Conservation (phyloP, 2,113 vertebrate genomes). For the Dolichallabes microphthalmus region DNA sequence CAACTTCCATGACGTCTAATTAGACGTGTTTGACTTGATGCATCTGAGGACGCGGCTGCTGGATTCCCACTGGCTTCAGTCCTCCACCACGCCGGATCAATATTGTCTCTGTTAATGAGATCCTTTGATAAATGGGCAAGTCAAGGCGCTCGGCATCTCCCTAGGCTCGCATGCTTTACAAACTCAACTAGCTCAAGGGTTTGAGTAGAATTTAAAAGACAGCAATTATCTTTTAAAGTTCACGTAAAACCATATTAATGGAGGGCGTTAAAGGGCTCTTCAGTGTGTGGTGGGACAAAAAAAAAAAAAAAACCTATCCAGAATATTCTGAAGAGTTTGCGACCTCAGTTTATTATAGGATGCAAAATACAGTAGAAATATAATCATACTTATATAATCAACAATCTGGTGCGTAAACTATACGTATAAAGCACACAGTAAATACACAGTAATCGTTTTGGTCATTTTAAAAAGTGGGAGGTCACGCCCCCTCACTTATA, state of each 20-base stretch:
- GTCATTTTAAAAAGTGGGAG: not conserved
- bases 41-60: conserved; percentile 33
- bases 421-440: not conserved
- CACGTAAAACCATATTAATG: conserved; percentile 41
- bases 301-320: not conserved
- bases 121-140: conserved; percentile 62
- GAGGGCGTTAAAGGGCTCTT: conserved; percentile 38
- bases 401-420: not conserved
- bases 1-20: conserved; percentile 54
- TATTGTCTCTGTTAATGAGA: conserved; percentile 65
- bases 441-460: not conserved
- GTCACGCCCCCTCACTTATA: not conserved
- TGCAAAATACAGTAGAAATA: not conserved
- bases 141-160: conserved; percentile 52
- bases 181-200: conserved; percentile 37
- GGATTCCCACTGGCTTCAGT: conserved; percentile 51
- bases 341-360: not conserved
- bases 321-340: not conserved
- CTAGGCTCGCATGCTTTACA: conserved; percentile 30
- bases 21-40: conserved; percentile 40
- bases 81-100: conserved; percentile 52
- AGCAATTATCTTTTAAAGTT: conserved; percentile 51
- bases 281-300: not conserved
- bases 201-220: conserved; percentile 42
- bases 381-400: not conserved